Evolutionary conservation across 2,888 invertebrate species (phyloP).

Genomic region (Trachelus iudaicus): DNA sequence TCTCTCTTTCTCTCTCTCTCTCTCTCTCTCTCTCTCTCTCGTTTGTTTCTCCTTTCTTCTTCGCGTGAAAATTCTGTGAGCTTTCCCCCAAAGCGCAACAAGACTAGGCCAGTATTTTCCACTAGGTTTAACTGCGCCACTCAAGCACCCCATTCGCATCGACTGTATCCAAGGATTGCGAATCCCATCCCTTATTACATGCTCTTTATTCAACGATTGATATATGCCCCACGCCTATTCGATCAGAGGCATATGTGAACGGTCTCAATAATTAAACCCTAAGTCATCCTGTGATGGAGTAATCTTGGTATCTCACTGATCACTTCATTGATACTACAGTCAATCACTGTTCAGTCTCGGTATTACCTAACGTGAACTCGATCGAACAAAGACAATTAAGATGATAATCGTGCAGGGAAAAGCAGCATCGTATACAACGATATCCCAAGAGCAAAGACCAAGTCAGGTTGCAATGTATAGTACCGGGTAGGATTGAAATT

Average conservation of each 20-base stretch:
- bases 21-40: neutral
- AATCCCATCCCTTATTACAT: neutral
- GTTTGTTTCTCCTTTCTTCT: neutral
- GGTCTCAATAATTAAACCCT: slow-evolving; percentile 56
- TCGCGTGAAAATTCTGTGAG: neutral
- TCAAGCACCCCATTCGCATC: neutral
- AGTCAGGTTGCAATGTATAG: neutral
- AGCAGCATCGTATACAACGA: neutral
- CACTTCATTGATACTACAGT: neutral
- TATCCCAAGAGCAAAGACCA: neutral
- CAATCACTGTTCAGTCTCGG: neutral
- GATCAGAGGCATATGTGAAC: slow-evolving; percentile 52
- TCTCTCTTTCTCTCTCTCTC: neutral
- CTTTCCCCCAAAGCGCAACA: slow-evolving; percentile 6
- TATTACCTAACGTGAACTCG: neutral
- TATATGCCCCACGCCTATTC: slow-evolving; percentile 42
- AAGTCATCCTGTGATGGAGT: neutral
- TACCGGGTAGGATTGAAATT: slow-evolving; percentile 23
- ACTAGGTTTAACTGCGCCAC: slow-evolving; percentile 5
- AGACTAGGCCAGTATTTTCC: slow-evolving; percentile 8
- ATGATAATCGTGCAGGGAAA: neutral
- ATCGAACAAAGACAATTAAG: neutral
- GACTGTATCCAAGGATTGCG: neutral
- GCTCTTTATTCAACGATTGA: slow-evolving; percentile 37
- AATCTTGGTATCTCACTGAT: neutral